A percentile compares a stretch with the other conserved stretches of the same genome.
Conservation (phyloP, 2,888 invertebrate genomes). For the Kuschelorhynchus macadamiae region DNA sequence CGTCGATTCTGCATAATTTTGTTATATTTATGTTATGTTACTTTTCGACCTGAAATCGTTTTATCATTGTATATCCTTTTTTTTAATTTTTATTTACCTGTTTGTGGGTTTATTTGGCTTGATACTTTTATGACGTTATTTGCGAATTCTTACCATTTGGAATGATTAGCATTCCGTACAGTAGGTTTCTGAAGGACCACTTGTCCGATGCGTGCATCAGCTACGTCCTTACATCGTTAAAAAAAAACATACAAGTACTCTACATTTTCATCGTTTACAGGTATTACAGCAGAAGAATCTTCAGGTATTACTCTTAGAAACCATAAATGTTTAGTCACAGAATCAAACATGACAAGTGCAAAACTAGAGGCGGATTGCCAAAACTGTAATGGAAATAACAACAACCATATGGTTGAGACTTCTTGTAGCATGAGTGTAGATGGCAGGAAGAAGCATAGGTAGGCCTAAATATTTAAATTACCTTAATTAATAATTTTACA, state of each 20-base stretch:
- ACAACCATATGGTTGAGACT: conserved; percentile 32
- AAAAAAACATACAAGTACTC: not conserved
- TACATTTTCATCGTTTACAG: conserved; percentile 9
- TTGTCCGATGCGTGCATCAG: no score
- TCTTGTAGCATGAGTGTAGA: conserved; percentile 21
- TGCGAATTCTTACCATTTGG: no score
- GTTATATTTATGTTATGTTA: no score
- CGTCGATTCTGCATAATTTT: no score
- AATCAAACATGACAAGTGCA: conserved; percentile 18
- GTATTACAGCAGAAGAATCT: conserved; percentile 47
- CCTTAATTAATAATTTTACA: not conserved
- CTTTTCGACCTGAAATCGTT: no score
- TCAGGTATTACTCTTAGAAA: conserved; percentile 75
- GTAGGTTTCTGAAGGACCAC: no score
- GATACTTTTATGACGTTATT: no score
- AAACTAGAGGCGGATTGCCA: conserved; percentile 55
- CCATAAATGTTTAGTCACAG: conserved; percentile 72
- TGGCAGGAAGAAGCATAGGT: conserved; percentile 11
- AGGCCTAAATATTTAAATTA: not conserved
- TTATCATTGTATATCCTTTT: no score
- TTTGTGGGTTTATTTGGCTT: no score
- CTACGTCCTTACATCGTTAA: no score
- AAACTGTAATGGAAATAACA: conserved; percentile 55
- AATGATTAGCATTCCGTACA: no score
- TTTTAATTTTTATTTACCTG: no score